phyloP scores from a whole-genome alignment of 2,113 vertebrate genomes.

The Mastomys natalensis region DNA sequence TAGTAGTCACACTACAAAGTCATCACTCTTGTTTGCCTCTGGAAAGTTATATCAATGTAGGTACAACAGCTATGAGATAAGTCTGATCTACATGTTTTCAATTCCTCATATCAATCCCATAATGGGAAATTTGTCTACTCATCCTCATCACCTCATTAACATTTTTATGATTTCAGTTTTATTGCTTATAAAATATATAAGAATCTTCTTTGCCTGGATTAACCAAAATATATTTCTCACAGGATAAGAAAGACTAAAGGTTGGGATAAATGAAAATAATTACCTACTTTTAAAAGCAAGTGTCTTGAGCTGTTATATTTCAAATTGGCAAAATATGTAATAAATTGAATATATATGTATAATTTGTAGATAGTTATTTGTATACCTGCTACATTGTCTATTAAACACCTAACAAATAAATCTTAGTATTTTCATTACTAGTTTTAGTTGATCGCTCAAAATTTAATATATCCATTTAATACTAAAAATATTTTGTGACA shows the following conservation, averaged over 20 bases:
- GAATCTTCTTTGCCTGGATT: not conserved
- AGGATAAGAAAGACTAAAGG: not conserved
- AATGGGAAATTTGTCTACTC: not conserved
- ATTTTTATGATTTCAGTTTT: not conserved
- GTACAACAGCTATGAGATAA: not conserved
- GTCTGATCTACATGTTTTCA: not conserved
- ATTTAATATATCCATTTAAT: not conserved
- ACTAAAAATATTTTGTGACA: not conserved
- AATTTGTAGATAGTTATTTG: not conserved
- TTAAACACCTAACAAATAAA: not conserved
- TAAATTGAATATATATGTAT: too few species aligned
- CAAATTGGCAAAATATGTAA: not conserved
- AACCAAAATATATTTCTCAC: not conserved
- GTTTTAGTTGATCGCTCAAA: not conserved
- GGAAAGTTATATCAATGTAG: not conserved
- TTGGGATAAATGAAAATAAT: not conserved
- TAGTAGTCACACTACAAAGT: too few species aligned
- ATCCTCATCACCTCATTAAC: not conserved
- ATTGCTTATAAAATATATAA: not conserved
- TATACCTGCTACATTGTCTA: not conserved
- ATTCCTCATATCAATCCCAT: not conserved
- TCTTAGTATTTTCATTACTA: not conserved
- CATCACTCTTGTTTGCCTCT: not conserved
- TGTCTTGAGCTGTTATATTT: not conserved
- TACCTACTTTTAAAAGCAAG: not conserved